Evolutionary conservation across 1,140 invertebrate species (phyloP).

Genomic region (Rhopalosiphum maidis): DNA sequence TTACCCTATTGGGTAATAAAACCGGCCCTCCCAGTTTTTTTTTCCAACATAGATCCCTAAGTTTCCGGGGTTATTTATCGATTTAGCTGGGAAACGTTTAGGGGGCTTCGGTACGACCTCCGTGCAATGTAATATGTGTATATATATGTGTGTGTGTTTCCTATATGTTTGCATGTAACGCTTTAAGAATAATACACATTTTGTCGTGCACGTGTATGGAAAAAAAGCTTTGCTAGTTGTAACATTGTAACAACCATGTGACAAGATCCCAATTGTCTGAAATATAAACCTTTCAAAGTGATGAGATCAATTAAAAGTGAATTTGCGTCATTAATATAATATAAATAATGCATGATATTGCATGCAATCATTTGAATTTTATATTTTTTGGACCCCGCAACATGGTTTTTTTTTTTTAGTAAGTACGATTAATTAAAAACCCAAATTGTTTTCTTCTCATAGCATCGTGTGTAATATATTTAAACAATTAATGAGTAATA

Average conservation of each 20-base stretch:
- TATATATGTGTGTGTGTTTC: not conserved
- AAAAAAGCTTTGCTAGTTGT: not conserved
- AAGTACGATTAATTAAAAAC: not conserved
- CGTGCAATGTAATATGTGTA: not conserved
- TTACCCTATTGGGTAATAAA: slow-evolving; percentile 53
- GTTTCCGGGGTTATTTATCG: slow-evolving; percentile 46
- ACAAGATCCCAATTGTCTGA: not conserved
- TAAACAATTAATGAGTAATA: not conserved
- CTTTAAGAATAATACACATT: slow-evolving; percentile 17
- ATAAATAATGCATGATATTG: not conserved
- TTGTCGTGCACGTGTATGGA: not conserved
- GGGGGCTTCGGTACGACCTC: slow-evolving; percentile 43
- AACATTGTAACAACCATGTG: not conserved
- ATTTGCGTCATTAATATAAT: not conserved
- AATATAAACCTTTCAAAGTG: not conserved
- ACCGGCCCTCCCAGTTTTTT: slow-evolving; percentile 42
- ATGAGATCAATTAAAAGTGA: not conserved
- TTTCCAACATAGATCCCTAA: slow-evolving; percentile 50
- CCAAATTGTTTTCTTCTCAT: not conserved
- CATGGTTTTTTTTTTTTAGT: not conserved
- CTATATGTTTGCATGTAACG: not conserved
- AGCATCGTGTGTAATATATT: not conserved
- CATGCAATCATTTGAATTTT: not conserved
- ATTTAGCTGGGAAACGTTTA: slow-evolving; percentile 45
- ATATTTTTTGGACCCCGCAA: not conserved